Conservation (phyloP, 2,797 vertebrate genomes). For the Gephyroberyx darwinii region DNA sequence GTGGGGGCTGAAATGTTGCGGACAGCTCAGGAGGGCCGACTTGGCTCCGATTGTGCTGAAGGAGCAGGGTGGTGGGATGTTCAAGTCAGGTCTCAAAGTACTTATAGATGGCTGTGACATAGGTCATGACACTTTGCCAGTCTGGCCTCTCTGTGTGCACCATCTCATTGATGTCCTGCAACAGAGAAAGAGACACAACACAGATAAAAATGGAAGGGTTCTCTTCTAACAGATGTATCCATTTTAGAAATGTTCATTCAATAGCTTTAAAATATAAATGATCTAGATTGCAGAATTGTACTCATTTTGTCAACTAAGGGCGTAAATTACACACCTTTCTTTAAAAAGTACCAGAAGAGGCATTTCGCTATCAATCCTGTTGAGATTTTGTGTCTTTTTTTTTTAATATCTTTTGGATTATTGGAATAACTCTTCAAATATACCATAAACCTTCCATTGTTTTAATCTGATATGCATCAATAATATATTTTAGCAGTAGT, state of each 20-base stretch:
- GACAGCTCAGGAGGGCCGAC: constrained; percentile 39
- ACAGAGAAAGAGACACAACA: constrained; percentile 4
- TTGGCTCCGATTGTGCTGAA: constrained; percentile 51
- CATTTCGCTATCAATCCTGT: no score
- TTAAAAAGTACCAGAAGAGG: neutral
- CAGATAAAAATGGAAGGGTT: neutral
- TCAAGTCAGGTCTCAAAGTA: constrained; percentile 95
- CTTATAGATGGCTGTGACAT: constrained; percentile 97
- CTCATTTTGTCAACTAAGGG: neutral
- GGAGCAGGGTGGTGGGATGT: neutral
- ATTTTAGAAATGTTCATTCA: neutral
- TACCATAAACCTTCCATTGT: no score
- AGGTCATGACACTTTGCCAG: constrained; percentile 98
- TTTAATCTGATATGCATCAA: no score
- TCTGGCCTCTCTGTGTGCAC: constrained; percentile 94
- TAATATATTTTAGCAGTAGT: no score
- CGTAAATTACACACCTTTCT: neutral
- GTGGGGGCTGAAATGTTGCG: constrained; percentile 25
- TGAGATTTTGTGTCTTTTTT: no score
- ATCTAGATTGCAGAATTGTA: neutral
- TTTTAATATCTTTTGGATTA: no score
- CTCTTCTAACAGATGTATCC: no score
- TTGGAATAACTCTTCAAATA: no score
- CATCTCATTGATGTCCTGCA: constrained; percentile 97
- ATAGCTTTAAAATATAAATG: neutral